Base-by-base conservation (phyloP, 2,888 invertebrate species). In the Zygothrica quintamaculata region DNA sequence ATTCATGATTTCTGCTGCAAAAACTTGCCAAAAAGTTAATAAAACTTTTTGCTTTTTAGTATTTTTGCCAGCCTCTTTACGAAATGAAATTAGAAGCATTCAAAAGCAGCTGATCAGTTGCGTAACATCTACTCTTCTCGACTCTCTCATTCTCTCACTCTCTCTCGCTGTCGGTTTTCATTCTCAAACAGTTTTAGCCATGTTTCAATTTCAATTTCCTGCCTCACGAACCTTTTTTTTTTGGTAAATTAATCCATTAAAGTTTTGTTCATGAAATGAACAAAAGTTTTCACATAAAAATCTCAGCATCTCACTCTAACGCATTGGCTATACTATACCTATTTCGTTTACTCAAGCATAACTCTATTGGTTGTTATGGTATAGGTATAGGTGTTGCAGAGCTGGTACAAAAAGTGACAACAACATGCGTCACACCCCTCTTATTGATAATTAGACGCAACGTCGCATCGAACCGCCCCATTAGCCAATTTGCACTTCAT, bases 251-350 rank as follows among this genome's bases (percentile, higher is more conserved):
- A 87, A 82, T 85, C 85, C 85, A 87, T 87, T 84, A 71, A 84
- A 84, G 85, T 87, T 82, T 79, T 51, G 62, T 76, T 52, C 78
- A 71, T 78, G 68, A 76, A 84, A 65, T 72, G 70, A 74, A 67
- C 68, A 60, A 87, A 87, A 84, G 46, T 84, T 84, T 87, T 85
- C 87, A 62, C 84, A 84, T 84, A 84, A 84, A 86, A 76, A 56
- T 72, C 39, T 16, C 6, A 31, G 60, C 61, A 37, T 64, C 52
- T 33, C 65, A 13, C 39, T 57, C 13, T 1, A 39, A 11, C 50
- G 13, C 16, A n/a, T 2, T 18, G 1, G 11, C 25, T n/a, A n/a
- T n/a, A n/a, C n/a, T 26, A 8, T 40, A 12, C 13, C 31, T 22
- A 9, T 44, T 42, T 57, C 42, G 12, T 29, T 65, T 37, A 1